Evolutionary conservation across 2,113 vertebrate genomes (phyloP), one percentile per base, ranked within the genome.

Genomic region (Capra hircus): DNA sequence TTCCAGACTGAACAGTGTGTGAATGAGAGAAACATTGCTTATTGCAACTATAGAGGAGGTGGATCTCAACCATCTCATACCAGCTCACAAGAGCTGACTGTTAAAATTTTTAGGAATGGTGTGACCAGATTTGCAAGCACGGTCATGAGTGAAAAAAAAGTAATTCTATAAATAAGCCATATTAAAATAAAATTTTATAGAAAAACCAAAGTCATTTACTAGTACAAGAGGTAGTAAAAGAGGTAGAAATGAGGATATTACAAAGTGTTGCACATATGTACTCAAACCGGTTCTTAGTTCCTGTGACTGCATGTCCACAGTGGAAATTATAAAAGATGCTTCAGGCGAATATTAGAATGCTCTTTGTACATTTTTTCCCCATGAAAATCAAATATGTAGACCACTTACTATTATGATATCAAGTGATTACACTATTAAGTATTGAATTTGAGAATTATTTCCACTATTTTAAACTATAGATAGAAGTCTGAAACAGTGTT

Each of bases 11-110:
- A 36, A 67, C 21, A 12, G 30, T 11, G 25, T 17, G 21, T 74
- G 30, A 2, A 14, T 4, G 5, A 14, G 8, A 9, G 9, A 6
- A 8, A 57, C 5, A 2, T 3, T 59, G 52, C 33, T 9, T n/a
- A 2, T 11, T 21, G 9, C 1, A 33, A 0, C 33, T 19, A 16
- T 19, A 4, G 7, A n/a, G 16, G 33, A 1, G 33, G 33, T 7
- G 60, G 6, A 67, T 0, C 33, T n/a, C 40, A 36, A 5, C 9
- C 62, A 2, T 30, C 11, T 85, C 36, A 12, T 1, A 28, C 25
- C 14, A 19, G 9, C 17, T 17, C 28, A 4, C 1, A 7, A 21
- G 45, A 48, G 2, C 13, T 0, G 6, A 16, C 10, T 25, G 30
- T 5, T 19, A 57, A 19, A 6, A 23, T 14, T 43, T n/a, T 53